Base-by-base conservation (phyloP, 1,140 invertebrate species). In the Mamestra configurata region DNA sequence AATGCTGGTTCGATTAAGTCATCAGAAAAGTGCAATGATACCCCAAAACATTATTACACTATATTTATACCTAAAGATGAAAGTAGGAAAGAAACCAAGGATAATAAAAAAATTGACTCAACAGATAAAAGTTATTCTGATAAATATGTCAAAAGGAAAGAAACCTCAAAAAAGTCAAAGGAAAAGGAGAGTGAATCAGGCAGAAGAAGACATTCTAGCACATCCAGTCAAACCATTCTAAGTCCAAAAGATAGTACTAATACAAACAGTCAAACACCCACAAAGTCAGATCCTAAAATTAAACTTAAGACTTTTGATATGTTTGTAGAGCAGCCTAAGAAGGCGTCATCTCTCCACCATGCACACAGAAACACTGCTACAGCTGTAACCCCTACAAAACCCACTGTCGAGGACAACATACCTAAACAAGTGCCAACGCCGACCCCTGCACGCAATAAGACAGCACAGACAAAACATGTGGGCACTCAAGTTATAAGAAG, bases 101-200 rank as follows among this genome's bases (percentile, higher is more conserved):
- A 91, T 55, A 81, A 71, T 27, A 89, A 87, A 71, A 85, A 82
- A 61, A 24, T 76, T 57, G 82, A 79, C 15, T 59, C 77, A 37
- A 73, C 37, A 83, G 85, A 90, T 27, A 93, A 90, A 82, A 79
- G 77, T 40, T 90, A 88, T 82, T 87, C 87, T 73, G 92, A 94
- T 31, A 93, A 94, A 83, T 89, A 91, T 88, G 89, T 90, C n/a
- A 93, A 90, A 80, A 88, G 89, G 79, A 93, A 91, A 90, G 89
- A 91, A 82, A 49, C 77, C 24, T 55, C 78, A 31, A 90, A 85
- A 77, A 88, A 87, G 64, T 53, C 80, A 61, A 86, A 83, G 80
- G 81, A 85, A 40, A 93, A 88, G 82, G 77, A 76, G 31, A 76
- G 59, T 72, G 88, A 86, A 75, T 37, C 71, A 43, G 81, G 83